These are phyloP conservation scores for Brachypterus glaber DNA, from an alignment of 2,888 invertebrate genomes.

Conservation along the genomic window DNA sequence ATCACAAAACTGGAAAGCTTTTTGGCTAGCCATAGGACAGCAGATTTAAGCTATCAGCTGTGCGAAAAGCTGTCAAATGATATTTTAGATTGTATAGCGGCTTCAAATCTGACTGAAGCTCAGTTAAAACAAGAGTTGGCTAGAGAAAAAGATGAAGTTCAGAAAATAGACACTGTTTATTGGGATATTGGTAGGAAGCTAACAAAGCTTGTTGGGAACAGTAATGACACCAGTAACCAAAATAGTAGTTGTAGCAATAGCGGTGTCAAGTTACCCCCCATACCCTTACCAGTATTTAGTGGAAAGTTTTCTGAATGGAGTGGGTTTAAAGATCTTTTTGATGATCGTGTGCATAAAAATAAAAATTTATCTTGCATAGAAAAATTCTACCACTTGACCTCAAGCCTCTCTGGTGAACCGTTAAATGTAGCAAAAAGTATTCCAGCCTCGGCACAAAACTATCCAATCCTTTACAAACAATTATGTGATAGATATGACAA, in stretches of 20 bases:
- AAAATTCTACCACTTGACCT: neutral
- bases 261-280: neutral
- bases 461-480: neutral
- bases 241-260: neutral
- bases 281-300: neutral
- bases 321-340: neutral
- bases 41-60: neutral
- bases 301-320: neutral
- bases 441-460: neutral
- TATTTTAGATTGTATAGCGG: neutral
- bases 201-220: neutral
- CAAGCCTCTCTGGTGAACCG: neutral
- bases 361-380: neutral
- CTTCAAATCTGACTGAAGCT: neutral
- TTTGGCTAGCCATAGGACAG: no score
- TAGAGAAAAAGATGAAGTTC: neutral
- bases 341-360: neutral
- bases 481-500: neutral
- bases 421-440: neutral
- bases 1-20: neutral
- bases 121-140: neutral
- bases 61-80: neutral
- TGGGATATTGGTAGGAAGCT: neutral
- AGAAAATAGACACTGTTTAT: no score
- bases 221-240: no score